phyloP scores from a whole-genome alignment of 2,888 invertebrate genomes.

The Craniophora ligustri region DNA sequence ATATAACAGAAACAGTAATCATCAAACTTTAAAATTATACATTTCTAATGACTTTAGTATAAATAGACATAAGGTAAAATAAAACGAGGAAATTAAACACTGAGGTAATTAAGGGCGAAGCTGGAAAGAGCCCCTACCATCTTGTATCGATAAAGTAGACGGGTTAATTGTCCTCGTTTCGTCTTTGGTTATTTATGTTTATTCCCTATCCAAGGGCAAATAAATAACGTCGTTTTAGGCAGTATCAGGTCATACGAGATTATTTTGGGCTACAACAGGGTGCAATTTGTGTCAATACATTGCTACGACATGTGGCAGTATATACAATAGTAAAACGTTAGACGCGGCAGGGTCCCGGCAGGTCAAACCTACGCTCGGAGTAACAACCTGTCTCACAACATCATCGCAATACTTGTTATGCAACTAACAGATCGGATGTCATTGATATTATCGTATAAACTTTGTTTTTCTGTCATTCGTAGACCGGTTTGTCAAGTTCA shows the following conservation, averaged over 20 bases:
- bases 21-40: too few species aligned
- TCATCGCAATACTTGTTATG: constrained; percentile 55
- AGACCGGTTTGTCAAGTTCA: constrained; percentile 78
- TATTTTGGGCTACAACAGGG: neutral
- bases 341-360: neutral
- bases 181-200: constrained; percentile 50
- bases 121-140: constrained; percentile 26
- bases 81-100: constrained; percentile 48
- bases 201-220: constrained; percentile 34
- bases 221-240: constrained; percentile 24
- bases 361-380: constrained; percentile 10
- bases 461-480: constrained; percentile 55
- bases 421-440: constrained; percentile 53
- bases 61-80: constrained; percentile 47
- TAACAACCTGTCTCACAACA: constrained; percentile 45
- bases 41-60: too few species aligned
- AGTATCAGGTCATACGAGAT: constrained; percentile 29
- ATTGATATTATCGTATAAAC: constrained; percentile 47
- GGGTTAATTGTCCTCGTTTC: constrained; percentile 48
- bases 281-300: neutral
- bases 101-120: constrained; percentile 36
- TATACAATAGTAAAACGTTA: neutral
- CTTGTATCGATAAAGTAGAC: constrained; percentile 48
- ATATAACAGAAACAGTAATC: too few species aligned
- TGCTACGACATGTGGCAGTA: neutral